phyloP scores from a whole-genome alignment of 2,113 vertebrate species.

The Rhineura floridana region DNA sequence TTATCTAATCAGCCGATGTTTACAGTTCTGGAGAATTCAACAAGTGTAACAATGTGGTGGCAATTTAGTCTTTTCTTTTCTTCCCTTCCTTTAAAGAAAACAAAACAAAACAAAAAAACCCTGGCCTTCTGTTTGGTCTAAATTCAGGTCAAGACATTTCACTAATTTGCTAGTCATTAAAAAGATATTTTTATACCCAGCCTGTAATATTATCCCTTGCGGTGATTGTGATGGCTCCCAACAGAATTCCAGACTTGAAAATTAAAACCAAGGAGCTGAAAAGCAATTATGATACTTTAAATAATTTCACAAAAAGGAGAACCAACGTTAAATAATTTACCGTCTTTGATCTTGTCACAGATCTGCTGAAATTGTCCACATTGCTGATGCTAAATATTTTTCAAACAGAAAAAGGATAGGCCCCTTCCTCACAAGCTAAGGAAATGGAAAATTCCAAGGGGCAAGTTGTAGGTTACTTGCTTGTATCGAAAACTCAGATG shows the following conservation, averaged over 20 bases:
- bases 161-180: slow-evolving; percentile 90
- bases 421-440: slow-evolving; percentile 35
- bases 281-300: slow-evolving; percentile 93
- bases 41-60: slow-evolving; percentile 79
- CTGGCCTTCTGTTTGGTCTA: slow-evolving; percentile 82
- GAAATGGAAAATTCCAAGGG: slow-evolving; percentile 58
- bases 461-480: slow-evolving; percentile 49
- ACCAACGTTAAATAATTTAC: slow-evolving; percentile 88
- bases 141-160: slow-evolving; percentile 84
- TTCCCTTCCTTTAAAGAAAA: slow-evolving; percentile 41
- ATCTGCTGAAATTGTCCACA: slow-evolving; percentile 80
- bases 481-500: background rate
- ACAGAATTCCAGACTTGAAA: slow-evolving; percentile 85
- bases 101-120: slow-evolving; percentile 73
- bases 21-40: slow-evolving; percentile 75
- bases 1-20: slow-evolving; percentile 76
- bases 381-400: slow-evolving; percentile 83
- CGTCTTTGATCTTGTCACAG: slow-evolving; percentile 85
- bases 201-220: slow-evolving; percentile 87
- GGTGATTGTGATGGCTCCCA: slow-evolving; percentile 88
- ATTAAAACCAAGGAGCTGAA: slow-evolving; percentile 81
- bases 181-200: slow-evolving; percentile 88
- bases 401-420: slow-evolving; percentile 75
- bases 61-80: slow-evolving; percentile 72
- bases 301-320: slow-evolving; percentile 93